Evolutionary conservation across 2,113 vertebrate species (phyloP).

Genomic region (Dipodomys merriami): DNA sequence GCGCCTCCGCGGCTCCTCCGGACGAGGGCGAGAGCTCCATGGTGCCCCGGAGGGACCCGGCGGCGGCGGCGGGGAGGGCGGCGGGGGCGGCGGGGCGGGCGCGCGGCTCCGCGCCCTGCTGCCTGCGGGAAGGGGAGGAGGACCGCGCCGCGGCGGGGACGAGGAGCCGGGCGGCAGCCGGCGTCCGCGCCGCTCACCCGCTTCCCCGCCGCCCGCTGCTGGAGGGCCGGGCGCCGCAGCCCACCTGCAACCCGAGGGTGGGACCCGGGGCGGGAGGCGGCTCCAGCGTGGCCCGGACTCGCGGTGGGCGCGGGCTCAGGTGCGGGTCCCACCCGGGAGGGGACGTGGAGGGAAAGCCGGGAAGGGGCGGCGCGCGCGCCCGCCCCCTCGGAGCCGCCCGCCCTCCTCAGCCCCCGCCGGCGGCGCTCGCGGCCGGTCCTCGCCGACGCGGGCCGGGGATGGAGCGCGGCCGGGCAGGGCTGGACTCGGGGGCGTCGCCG

Average conservation of each 20-base stretch:
- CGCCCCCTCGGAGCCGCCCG: slow-evolving; percentile 14
- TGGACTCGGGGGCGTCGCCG: slow-evolving; percentile 78
- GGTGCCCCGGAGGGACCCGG: slow-evolving; percentile 48
- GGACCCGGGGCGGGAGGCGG: slow-evolving; percentile 51
- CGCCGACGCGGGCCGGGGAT: not conserved
- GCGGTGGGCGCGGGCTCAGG: slow-evolving; percentile 58
- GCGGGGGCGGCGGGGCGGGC: not conserved
- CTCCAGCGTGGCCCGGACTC: slow-evolving; percentile 68
- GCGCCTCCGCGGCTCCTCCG: slow-evolving; percentile 81
- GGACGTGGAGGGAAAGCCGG: not conserved
- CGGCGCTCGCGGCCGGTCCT: not conserved
- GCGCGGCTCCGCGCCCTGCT: slow-evolving; percentile 38
- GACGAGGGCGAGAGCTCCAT: slow-evolving; percentile 81
- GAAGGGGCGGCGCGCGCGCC: not conserved
- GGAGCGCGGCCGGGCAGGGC: slow-evolving; percentile 50
- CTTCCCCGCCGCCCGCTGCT: slow-evolving; percentile 57
- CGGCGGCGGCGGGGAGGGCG: not conserved
- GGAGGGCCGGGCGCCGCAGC: slow-evolving; percentile 33
- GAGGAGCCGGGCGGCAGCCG: not conserved
- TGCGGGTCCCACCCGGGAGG: slow-evolving; percentile 37
- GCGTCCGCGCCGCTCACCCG: slow-evolving; percentile 42
- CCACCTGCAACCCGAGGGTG: slow-evolving; percentile 75
- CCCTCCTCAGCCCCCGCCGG: not conserved
- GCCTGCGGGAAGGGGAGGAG: slow-evolving; percentile 40
- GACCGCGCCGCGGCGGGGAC: slow-evolving; percentile 38